Evolutionary conservation across 2,113 vertebrate species (phyloP).

Genomic region (Leiothrix lutea): DNA sequence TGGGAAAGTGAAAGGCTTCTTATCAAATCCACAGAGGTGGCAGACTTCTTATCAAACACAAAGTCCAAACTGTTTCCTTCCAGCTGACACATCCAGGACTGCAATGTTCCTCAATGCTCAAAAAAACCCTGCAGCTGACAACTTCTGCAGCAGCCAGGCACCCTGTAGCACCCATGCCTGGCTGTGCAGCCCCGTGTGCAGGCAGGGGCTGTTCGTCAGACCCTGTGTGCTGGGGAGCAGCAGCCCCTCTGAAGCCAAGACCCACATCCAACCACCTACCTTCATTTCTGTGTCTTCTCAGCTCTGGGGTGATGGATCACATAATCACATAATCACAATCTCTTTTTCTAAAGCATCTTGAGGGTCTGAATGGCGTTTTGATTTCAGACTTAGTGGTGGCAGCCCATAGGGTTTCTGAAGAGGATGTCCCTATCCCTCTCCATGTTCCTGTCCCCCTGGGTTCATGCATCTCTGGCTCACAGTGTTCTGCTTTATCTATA

Average conservation of each 20-base stretch:
- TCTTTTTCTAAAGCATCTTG: not conserved
- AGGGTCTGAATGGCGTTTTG: not conserved
- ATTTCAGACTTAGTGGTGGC: not conserved
- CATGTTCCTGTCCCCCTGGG: not conserved
- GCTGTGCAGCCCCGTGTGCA: not conserved
- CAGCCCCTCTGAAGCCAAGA: not conserved
- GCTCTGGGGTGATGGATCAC: not conserved
- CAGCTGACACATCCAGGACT: not conserved
- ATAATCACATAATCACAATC: not conserved
- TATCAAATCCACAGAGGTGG: not conserved
- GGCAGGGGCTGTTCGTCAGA: not conserved
- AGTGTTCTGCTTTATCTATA: fast-evolving
- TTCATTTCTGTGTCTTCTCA: not conserved
- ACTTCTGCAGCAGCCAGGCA: not conserved
- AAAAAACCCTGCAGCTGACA: fast-evolving
- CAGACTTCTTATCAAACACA: not conserved
- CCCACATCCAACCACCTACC: not conserved
- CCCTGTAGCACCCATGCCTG: not conserved
- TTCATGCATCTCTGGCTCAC: not conserved
- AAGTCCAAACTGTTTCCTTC: not conserved
- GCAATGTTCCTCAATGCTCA: not conserved
- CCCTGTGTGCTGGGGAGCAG: not conserved
- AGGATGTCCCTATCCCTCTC: not conserved
- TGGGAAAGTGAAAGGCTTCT: not conserved
- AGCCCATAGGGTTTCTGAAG: not conserved